phyloP scores from a whole-genome alignment of 2,888 invertebrate species.

The Cheilosia scutellata region DNA sequence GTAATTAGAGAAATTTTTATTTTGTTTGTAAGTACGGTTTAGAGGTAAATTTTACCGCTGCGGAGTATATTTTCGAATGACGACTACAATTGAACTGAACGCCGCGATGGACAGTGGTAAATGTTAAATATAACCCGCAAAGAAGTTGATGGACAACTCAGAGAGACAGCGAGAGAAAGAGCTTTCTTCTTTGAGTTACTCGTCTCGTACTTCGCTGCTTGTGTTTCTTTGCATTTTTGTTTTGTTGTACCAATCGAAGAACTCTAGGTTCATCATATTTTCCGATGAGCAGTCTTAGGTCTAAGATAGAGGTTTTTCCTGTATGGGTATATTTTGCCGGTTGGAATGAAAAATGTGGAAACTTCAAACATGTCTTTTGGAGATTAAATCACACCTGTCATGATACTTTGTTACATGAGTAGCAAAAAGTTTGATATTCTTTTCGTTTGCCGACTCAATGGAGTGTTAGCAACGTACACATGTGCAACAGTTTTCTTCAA shows the following conservation, averaged over 20 bases:
- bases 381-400: not conserved
- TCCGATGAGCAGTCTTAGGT: not conserved
- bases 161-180: constrained; percentile 53
- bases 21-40: constrained; percentile 7
- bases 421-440: not conserved
- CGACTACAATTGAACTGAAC: constrained; percentile 68
- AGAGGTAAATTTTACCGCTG: not conserved
- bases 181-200: constrained; percentile 54
- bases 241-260: not conserved
- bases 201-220: constrained; percentile 4
- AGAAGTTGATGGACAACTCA: constrained; percentile 44
- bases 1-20: constrained; percentile 37
- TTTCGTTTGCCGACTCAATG: not conserved
- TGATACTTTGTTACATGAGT: not conserved
- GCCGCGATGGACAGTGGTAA: constrained; percentile 61
- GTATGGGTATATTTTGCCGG: constrained; percentile 12
- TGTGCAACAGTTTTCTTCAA: not conserved
- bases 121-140: constrained; percentile 67
- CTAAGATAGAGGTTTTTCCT: constrained; percentile 23
- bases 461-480: not conserved
- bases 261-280: not conserved
- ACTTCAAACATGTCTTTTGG: not conserved
- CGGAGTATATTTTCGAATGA: constrained; percentile 48
- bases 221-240: constrained; percentile 8
- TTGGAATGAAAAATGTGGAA: not conserved